Evolutionary conservation across 2,888 invertebrate species (phyloP).

Genomic region (Epinotia ramella): DNA sequence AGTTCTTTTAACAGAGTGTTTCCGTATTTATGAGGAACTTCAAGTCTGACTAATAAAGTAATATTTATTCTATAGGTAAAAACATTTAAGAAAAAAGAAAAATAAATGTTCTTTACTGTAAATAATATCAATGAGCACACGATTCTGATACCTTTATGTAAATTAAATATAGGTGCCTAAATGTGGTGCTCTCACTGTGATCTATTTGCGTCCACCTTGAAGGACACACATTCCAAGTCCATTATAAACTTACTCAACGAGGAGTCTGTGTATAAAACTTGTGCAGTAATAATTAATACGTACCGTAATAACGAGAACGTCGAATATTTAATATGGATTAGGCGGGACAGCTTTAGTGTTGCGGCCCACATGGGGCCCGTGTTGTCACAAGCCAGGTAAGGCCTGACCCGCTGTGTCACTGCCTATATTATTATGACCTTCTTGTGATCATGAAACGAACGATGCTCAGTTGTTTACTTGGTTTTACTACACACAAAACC

Average conservation of each 20-base stretch:
- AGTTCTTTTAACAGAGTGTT: not conserved
- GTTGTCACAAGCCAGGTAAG: slow-evolving; percentile 37
- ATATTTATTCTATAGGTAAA: not conserved
- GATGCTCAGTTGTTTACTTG: not conserved
- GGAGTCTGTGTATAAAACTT: slow-evolving; percentile 11
- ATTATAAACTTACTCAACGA: not conserved
- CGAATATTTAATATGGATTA: slow-evolving; percentile 41
- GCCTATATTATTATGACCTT: slow-evolving; percentile 24
- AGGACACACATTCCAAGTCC: not conserved
- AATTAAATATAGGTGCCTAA: no score
- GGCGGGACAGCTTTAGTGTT: slow-evolving; percentile 37
- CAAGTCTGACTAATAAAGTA: no score
- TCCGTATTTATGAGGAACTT: not conserved
- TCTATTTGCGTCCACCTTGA: not conserved
- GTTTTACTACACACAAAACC: not conserved
- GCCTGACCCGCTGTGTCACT: slow-evolving; percentile 25
- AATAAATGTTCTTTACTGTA: not conserved
- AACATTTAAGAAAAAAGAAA: not conserved
- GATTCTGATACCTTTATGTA: no score
- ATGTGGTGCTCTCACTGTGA: not conserved
- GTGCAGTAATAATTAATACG: slow-evolving; percentile 28
- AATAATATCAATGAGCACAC: no score
- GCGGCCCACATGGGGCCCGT: slow-evolving; percentile 41
- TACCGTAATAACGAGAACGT: slow-evolving; percentile 26
- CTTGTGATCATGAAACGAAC: not conserved